Conservation (phyloP, 2,888 invertebrate genomes). For the Ophioninae sp. region DNA sequence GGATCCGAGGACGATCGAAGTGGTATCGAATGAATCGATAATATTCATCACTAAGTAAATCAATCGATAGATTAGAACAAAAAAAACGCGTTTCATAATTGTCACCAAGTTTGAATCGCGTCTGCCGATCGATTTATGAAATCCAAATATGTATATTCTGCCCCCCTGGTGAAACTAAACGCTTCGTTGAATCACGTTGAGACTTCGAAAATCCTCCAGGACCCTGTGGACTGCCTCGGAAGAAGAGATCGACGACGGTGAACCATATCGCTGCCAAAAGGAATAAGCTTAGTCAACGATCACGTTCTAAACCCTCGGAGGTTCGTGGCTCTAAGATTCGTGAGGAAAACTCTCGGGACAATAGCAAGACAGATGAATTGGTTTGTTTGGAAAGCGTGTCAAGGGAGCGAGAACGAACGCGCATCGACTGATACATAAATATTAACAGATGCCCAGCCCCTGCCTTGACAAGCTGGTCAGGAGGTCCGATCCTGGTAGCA, state of each 20-base stretch:
- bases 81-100: neutral
- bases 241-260: neutral
- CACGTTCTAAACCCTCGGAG: neutral
- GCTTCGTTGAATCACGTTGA: neutral
- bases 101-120: neutral
- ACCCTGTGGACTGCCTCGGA: neutral
- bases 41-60: neutral
- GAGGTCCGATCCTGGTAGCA: neutral
- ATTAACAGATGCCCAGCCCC: constrained; percentile 38
- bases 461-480: constrained; percentile 18
- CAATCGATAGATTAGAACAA: neutral
- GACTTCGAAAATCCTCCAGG: constrained; percentile 9
- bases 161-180: neutral
- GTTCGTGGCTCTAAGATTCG: neutral
- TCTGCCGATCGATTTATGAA: neutral
- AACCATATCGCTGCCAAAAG: neutral
- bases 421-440: constrained; percentile 17
- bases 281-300: neutral
- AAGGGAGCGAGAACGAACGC: neutral
- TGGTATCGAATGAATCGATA: constrained; percentile 6
- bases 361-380: constrained; percentile 19
- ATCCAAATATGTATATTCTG: neutral
- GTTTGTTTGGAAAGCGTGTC: constrained; percentile 34
- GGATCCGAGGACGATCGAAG: neutral
- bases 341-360: neutral